A percentile compares a stretch with the other conserved stretches of the same genome.
These are phyloP conservation scores for Neodiprion fabricii DNA, from an alignment of 1,140 invertebrate genomes.

Conservation along the genomic window DNA sequence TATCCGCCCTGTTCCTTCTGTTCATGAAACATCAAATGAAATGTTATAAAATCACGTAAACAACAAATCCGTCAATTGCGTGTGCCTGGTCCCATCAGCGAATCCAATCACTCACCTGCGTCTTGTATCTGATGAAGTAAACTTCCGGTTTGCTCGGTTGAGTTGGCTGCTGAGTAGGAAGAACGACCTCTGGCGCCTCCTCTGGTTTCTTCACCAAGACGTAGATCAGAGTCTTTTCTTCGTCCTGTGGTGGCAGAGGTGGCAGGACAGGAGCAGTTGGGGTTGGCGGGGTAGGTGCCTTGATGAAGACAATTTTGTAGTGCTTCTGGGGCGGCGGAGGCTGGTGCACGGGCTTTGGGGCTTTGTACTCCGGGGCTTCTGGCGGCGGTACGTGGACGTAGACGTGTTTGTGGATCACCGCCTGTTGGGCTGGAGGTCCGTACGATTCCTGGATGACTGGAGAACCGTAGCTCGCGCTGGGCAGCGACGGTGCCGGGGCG, in stretches of 20 bases:
- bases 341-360: slow-evolving; percentile 60
- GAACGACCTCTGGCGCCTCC: slow-evolving; percentile 77
- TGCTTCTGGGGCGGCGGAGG: slow-evolving; percentile 80
- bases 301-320: slow-evolving; percentile 90
- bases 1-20: slow-evolving; percentile 48
- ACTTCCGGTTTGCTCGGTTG: slow-evolving; percentile 86
- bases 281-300: slow-evolving; percentile 80
- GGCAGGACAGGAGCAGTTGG: slow-evolving; percentile 79
- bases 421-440: slow-evolving; percentile 73
- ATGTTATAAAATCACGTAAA: no score
- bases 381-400: slow-evolving; percentile 87
- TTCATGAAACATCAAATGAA: neutral
- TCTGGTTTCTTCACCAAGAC: slow-evolving; percentile 90
- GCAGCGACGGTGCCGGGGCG: slow-evolving; percentile 31
- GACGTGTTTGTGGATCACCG: slow-evolving; percentile 84
- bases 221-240: slow-evolving; percentile 88
- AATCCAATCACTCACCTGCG: slow-evolving; percentile 65
- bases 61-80: no score
- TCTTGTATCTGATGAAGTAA: slow-evolving; percentile 88
- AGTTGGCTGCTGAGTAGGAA: slow-evolving; percentile 79
- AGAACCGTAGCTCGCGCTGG: slow-evolving; percentile 54
- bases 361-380: slow-evolving; percentile 74
- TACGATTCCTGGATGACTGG: slow-evolving; percentile 67
- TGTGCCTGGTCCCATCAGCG: no score
- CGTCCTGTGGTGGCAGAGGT: slow-evolving; percentile 75